Evolutionary conservation across 2,113 vertebrate species (phyloP), one percentile per base, ranked within the genome.

Genomic region (Athene noctua): DNA sequence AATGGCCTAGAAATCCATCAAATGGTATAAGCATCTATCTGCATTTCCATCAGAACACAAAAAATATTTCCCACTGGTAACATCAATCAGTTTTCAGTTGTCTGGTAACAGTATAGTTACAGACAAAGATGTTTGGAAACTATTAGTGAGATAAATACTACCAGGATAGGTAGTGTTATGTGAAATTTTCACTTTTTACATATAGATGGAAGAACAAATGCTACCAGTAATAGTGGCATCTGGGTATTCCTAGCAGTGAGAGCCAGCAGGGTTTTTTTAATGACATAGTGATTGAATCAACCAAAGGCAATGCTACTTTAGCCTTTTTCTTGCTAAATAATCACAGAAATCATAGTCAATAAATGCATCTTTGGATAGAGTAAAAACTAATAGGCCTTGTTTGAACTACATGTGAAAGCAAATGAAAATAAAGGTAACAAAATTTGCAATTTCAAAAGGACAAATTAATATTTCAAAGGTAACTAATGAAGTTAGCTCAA

Each of bases 391-490:
- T 20, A 72, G 4, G 6, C 13, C 26, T 80, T 88, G 25, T 82
- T 27, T 88, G 59, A 86, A 68, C 32, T 46, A 65, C 15, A 26
- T 13, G 9, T n/a, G 26, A 66, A 95, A 93, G 16, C 25, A 92
- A 79, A 83, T 61, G 62, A 55, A 70, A 77, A 46, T 11, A 67
- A 78, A 85, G 3, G 26, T 47, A 79, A 72, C 11, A 72, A 91
- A 73, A 77, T 40, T 30, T 83, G 62, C 30, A n/a, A 42, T 93
- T 93, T 82, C 30, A 29, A 73, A 92, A 65, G 16, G 25, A 25
- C 14, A 94, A 82, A 80, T 80, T 66, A 72, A 57, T 93, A 57
- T 93, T 94, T 73, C 74, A 80, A 94, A 94, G 36, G 25, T 46
- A 93, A 44, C 25, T 49, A 88, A 88, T 70, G 36, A 49, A 90